Percentiles rank a stretch among this genome's conserved stretches.
phyloP scores from a whole-genome alignment of 2,113 vertebrate species.

The Genyomyrus donnyi region DNA sequence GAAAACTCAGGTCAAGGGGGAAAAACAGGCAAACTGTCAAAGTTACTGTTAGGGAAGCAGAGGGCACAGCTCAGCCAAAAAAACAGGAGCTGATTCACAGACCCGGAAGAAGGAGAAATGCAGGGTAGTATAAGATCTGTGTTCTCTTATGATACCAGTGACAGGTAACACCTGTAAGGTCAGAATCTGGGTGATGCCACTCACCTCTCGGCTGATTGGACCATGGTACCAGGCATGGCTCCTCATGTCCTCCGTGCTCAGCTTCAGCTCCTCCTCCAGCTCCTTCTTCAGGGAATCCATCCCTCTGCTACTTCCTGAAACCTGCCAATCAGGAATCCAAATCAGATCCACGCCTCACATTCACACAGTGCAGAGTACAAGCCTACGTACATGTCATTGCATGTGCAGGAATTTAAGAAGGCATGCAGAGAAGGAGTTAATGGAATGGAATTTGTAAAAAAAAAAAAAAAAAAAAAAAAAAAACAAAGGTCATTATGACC shows the following conservation, averaged over 20 bases:
- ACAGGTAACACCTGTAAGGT: not conserved
- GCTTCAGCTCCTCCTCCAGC: constrained; percentile 70
- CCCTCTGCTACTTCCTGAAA: constrained; percentile 49
- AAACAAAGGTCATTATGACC: not conserved
- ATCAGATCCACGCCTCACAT: not conserved
- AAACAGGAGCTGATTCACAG: not conserved
- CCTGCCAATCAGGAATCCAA: constrained; percentile 33
- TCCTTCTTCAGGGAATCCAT: constrained; percentile 70
- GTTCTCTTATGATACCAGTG: not conserved
- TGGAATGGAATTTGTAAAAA: not conserved
- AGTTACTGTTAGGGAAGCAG: not conserved
- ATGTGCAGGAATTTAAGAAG: not conserved
- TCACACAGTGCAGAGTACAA: not conserved
- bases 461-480: not conserved
- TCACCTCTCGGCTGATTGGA: constrained; percentile 64
- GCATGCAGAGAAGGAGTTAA: not conserved
- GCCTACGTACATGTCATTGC: not conserved
- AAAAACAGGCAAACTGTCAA: not conserved
- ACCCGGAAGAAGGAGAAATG: not conserved
- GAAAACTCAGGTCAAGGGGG: not conserved
- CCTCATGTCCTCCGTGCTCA: constrained; percentile 60
- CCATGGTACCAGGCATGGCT: constrained; percentile 79
- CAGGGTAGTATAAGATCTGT: not conserved
- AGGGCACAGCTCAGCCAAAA: not conserved
- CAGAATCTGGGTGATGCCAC: not conserved